A percentile compares a stretch with the other conserved stretches of the same genome.
These are phyloP conservation scores for Galerucella nymphaeae DNA, from an alignment of 2,888 invertebrate genomes.

Conservation along the genomic window DNA sequence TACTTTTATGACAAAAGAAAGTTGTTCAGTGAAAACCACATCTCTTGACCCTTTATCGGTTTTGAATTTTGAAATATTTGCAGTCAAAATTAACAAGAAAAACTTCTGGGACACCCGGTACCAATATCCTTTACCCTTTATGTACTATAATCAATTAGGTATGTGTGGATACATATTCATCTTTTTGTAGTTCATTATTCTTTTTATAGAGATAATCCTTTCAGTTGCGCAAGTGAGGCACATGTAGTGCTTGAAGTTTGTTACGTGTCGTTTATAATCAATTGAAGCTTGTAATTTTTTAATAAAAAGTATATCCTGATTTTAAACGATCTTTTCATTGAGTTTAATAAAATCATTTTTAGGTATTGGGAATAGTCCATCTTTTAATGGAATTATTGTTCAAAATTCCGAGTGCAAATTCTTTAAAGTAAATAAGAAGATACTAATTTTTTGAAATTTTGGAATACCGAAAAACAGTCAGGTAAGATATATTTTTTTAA, in stretches of 20 bases:
- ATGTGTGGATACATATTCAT: not conserved
- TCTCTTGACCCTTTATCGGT: no score
- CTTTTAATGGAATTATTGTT: not conserved
- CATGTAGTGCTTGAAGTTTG: not conserved
- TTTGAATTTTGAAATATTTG: no score
- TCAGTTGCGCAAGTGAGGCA: slow-evolving; percentile 17
- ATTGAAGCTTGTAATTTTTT: slow-evolving; percentile 13
- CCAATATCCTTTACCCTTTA: no score
- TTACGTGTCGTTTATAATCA: not conserved
- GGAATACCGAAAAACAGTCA: not conserved
- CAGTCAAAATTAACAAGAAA: no score
- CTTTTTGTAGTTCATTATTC: slow-evolving; percentile 12
- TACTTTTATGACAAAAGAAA: no score
- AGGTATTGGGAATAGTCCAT: not conserved
- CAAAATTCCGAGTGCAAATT: not conserved
- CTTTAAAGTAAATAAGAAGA: not conserved
- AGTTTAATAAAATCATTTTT: slow-evolving; percentile 7
- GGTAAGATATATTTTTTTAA: not conserved
- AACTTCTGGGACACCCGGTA: no score
- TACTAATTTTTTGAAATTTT: not conserved
- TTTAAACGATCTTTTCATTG: not conserved
- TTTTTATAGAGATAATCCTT: slow-evolving; percentile 24
- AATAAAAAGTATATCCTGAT: slow-evolving; percentile 17
- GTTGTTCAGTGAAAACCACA: no score
- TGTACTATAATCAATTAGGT: not conserved